These are phyloP conservation scores for Hystrix cristata DNA, from an alignment of 2,113 vertebrate genomes.

Conservation along the genomic window DNA sequence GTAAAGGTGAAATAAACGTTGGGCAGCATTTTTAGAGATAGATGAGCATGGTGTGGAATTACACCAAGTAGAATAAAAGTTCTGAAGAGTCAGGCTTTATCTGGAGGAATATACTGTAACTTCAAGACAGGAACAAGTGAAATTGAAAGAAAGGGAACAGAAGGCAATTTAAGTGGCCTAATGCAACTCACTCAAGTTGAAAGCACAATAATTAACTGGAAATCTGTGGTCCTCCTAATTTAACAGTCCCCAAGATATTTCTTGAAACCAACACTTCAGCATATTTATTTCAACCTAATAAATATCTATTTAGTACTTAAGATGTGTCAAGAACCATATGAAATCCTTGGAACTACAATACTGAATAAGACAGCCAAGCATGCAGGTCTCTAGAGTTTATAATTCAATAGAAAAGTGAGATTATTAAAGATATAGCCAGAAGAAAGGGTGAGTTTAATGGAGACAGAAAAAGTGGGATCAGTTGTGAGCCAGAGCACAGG, in stretches of 20 bases:
- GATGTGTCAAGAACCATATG: not conserved
- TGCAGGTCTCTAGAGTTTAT: not conserved
- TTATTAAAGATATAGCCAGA: not conserved
- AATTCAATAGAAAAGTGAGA: not conserved
- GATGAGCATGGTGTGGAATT: not conserved
- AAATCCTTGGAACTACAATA: not conserved
- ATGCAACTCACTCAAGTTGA: not conserved
- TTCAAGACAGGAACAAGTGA: not conserved
- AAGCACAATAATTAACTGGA: not conserved
- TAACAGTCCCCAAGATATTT: not conserved
- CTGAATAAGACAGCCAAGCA: not conserved
- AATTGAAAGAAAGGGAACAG: not conserved
- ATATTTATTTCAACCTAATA: slow-evolving; percentile 17
- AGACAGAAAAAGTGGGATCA: not conserved
- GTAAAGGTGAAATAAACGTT: not conserved
- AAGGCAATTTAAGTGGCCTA: not conserved
- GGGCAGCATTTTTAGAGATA: not conserved
- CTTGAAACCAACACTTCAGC: not conserved
- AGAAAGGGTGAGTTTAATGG: not conserved
- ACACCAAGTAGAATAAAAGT: not conserved
- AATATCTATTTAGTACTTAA: not conserved
- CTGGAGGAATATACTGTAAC: not conserved
- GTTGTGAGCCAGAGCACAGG: not conserved
- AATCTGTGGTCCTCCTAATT: not conserved
- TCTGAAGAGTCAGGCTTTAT: not conserved